Base-by-base conservation (phyloP, 2,888 invertebrate species). In the Drosophila phalerata region DNA sequence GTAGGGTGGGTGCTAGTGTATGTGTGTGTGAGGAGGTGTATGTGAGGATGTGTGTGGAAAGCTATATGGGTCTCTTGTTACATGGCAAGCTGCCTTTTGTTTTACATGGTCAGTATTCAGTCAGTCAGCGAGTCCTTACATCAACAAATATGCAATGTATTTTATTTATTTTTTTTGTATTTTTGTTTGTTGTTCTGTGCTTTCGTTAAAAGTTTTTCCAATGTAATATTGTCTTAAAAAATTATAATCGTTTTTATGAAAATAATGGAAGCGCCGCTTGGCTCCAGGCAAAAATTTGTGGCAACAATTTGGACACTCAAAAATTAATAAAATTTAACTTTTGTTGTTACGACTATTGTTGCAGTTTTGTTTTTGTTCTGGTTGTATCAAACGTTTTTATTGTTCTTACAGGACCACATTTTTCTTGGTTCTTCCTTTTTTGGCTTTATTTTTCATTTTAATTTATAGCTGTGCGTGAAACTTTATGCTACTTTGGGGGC, bases 291-390 rank as follows among this genome's bases (percentile, higher is more conserved):
- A 66, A 83, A 73, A 64, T 40, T 74, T 81, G 40, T 34, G 32
- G 42, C 56, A 77, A 74, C 86, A 88, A 77, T 74, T 83, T 80
- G 53, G 69, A 51, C 43, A 38, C 49, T 49, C 52, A 57, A 68
- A 77, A 88, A 75, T 83, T 86, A 84, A 84, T 84, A 69, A 80
- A 88, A 88, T 85, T 88, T 85, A 69, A 69, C 62, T 69, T 47
- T 48, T 48, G 47, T 47, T 47, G 5, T 4, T 28, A 45, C 42
- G 57, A 42, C 55, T 37, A 63, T 69, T 65, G 48, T 67, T 56
- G 17, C 11, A n/a, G 43, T 37, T 30, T 37, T 30, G 9, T n/a
- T 43, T 34, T 34, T 58, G n/a, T 30, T 60, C 49, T 25, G 15
- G 51, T 30, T 68, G 62, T 68, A 69, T 64, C 49, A 81, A 72